Conservation (phyloP, 2,888 invertebrate genomes). For the Ypsolopha sequella region DNA sequence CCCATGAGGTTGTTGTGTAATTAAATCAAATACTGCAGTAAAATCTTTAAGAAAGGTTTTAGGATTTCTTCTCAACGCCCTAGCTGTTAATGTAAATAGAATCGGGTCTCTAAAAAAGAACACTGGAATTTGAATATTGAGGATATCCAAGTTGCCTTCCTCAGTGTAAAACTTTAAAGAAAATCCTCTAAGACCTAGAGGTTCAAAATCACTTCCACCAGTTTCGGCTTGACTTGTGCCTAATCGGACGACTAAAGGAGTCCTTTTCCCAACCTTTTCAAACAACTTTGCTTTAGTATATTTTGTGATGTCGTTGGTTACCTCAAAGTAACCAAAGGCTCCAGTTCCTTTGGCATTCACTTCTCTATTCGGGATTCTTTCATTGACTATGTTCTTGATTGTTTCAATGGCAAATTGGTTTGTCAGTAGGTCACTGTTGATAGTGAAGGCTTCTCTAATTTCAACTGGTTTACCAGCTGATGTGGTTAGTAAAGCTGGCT, state of each 20-base stretch:
- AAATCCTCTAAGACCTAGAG: background rate
- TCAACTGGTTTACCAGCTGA: slow-evolving; percentile 80
- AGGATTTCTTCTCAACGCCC: slow-evolving; percentile 67
- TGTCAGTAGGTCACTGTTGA: slow-evolving; percentile 79
- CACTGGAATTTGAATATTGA: slow-evolving; percentile 62
- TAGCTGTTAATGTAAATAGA: slow-evolving; percentile 65
- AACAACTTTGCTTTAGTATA: slow-evolving; percentile 70
- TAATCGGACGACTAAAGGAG: slow-evolving; percentile 62
- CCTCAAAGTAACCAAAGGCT: slow-evolving; percentile 82
- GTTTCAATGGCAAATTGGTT: slow-evolving; percentile 79
- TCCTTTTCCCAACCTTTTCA: slow-evolving; percentile 60
- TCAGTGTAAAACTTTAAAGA: background rate
- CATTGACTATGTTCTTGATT: slow-evolving; percentile 80
- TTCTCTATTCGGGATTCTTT: slow-evolving; percentile 89
- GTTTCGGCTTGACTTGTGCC: slow-evolving; percentile 53
- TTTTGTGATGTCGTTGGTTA: slow-evolving; percentile 80
- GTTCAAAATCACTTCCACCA: background rate
- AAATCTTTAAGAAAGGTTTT: slow-evolving; percentile 33
- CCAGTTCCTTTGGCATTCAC: slow-evolving; percentile 92
- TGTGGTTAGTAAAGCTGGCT: slow-evolving; percentile 65
- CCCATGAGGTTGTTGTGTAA: slow-evolving; percentile 10
- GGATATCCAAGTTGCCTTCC: background rate
- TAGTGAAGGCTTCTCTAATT: slow-evolving; percentile 76
- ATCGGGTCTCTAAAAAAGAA: slow-evolving; percentile 64
- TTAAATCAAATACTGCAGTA: slow-evolving; percentile 58